Evolutionary conservation across 1,140 invertebrate species (phyloP).

Genomic region (Apolygus lucorum): DNA sequence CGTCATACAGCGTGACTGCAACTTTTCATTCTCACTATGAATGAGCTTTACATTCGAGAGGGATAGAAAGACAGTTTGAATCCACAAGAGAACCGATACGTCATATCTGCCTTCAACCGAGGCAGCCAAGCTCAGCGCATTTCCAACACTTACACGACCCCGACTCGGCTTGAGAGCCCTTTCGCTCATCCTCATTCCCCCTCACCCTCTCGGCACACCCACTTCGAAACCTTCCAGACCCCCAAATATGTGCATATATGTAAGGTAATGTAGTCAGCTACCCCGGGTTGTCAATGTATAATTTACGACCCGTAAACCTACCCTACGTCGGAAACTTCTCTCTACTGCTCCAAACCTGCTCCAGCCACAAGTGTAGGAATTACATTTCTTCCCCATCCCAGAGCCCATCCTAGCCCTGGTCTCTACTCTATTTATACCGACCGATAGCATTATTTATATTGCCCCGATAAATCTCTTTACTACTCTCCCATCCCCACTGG

Average conservation of each 20-base stretch:
- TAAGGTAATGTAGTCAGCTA: constrained; percentile 14
- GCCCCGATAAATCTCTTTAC: constrained; percentile 7
- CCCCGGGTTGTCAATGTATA: constrained; percentile 12
- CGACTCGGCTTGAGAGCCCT: background rate
- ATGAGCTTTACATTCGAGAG: too few relatives aligned
- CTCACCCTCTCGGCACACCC: background rate
- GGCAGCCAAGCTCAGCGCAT: background rate
- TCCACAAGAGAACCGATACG: background rate
- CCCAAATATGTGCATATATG: constrained; percentile 16
- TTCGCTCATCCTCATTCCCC: background rate
- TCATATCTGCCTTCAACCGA: background rate
- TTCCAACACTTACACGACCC: background rate
- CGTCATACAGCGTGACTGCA: background rate
- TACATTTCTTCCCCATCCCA: background rate
- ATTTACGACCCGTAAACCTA: constrained; percentile 11
- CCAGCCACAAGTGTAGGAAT: background rate
- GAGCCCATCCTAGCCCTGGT: background rate
- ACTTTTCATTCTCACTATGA: background rate
- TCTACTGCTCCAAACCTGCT: background rate
- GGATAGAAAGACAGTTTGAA: background rate
- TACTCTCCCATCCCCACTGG: too few relatives aligned
- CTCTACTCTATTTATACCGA: background rate
- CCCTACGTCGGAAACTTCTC: background rate
- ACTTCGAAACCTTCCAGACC: background rate
- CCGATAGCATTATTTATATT: constrained; percentile 10